These are phyloP conservation scores for Nannoperca australis DNA, from an alignment of 2,797 vertebrate genomes.

Conservation along the genomic window DNA sequence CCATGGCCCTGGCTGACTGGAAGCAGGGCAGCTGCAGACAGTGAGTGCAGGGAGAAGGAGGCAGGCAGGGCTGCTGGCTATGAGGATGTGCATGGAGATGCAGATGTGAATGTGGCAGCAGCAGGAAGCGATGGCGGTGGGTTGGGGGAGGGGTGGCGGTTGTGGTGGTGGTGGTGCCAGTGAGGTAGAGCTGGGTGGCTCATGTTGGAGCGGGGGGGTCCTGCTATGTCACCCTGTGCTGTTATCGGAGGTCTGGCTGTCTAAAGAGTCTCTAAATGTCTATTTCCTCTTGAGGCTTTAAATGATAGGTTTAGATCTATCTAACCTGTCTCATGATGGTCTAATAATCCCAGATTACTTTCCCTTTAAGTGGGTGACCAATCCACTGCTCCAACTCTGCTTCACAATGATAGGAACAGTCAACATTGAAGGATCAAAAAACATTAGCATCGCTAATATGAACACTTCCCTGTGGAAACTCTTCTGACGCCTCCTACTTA, in stretches of 20 bases:
- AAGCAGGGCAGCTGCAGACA: slow-evolving; percentile 64
- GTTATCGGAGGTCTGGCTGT: neutral
- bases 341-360: neutral
- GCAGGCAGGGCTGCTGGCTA: slow-evolving; percentile 66
- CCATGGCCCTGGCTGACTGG: slow-evolving; percentile 41
- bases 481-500: neutral
- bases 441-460: neutral
- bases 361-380: neutral
- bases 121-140: slow-evolving; percentile 75
- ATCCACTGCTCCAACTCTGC: neutral
- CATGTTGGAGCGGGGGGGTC: slow-evolving; percentile 35
- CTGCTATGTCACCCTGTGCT: slow-evolving; percentile 28
- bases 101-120: slow-evolving; percentile 80
- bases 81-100: slow-evolving; percentile 79
- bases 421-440: neutral
- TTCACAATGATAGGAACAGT: neutral
- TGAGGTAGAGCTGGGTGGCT: slow-evolving; percentile 79
- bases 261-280: neutral
- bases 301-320: slow-evolving; percentile 25
- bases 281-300: slow-evolving; percentile 5
- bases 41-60: slow-evolving; percentile 59
- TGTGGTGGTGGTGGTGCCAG: slow-evolving; percentile 37
- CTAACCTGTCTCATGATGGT: neutral
- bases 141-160: slow-evolving; percentile 26
- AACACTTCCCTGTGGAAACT: neutral